A percentile compares a stretch with the other conserved stretches of the same genome.
These are phyloP conservation scores for Macrosoma leucophasiata DNA, from an alignment of 2,888 invertebrate species.

Conservation along the genomic window DNA sequence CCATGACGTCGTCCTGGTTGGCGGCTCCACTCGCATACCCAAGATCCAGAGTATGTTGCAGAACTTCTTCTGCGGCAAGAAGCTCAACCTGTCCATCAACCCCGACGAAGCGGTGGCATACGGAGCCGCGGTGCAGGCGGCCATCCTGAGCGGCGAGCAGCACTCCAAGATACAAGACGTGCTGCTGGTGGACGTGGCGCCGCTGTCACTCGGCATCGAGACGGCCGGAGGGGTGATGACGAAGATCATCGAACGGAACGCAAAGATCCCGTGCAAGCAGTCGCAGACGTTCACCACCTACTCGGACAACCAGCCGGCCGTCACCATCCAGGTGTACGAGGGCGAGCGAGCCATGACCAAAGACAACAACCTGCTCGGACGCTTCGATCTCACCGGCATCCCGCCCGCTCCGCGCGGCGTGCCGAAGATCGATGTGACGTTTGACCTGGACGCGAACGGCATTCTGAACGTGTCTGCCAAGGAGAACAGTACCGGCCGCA, in stretches of 20 bases:
- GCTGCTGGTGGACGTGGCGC: slow-evolving; percentile 75
- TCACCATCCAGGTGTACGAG: slow-evolving; percentile 83
- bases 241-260: slow-evolving; percentile 83
- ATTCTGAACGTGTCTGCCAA: slow-evolving; percentile 90
- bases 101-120: slow-evolving; percentile 89
- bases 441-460: slow-evolving; percentile 86
- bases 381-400: slow-evolving; percentile 80
- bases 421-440: slow-evolving; percentile 82
- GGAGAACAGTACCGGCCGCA: slow-evolving; percentile 79
- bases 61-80: slow-evolving; percentile 84
- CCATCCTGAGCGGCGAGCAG: slow-evolving; percentile 82
- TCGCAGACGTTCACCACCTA: slow-evolving; percentile 86
- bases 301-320: slow-evolving; percentile 86
- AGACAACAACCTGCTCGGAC: slow-evolving; percentile 82
- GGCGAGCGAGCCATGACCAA: slow-evolving; percentile 88
- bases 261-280: slow-evolving; percentile 82
- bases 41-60: slow-evolving; percentile 85
- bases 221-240: slow-evolving; percentile 88
- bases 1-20: slow-evolving; percentile 87
- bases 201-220: slow-evolving; percentile 84
- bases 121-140: slow-evolving; percentile 84
- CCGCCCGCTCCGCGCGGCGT: slow-evolving; percentile 82
- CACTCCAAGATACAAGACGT: slow-evolving; percentile 84
- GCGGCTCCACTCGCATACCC: slow-evolving; percentile 87
- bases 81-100: slow-evolving; percentile 83